Conservation (phyloP, 2,113 vertebrate genomes). For the Scalopus aquaticus region DNA sequence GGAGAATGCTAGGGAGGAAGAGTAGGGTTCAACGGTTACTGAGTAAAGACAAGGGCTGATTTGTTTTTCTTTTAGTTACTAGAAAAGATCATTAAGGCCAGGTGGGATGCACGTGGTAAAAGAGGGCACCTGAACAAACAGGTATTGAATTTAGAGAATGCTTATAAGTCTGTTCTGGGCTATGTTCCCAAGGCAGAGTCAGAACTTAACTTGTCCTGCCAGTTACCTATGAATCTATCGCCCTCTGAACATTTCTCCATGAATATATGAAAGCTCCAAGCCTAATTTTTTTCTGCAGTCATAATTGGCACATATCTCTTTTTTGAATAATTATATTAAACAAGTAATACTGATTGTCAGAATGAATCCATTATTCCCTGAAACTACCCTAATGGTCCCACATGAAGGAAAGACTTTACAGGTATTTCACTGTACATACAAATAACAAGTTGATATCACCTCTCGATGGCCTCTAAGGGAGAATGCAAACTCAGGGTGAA, state of each 20-base stretch:
- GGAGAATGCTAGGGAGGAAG: background rate
- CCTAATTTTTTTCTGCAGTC: background rate
- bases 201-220: background rate
- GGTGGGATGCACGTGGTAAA: constrained; percentile 9
- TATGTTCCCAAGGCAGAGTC: background rate
- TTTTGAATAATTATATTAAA: constrained; percentile 31
- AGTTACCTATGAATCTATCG: background rate
- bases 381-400: background rate
- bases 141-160: constrained; percentile 6
- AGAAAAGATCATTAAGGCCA: constrained; percentile 24
- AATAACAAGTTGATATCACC: background rate
- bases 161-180: constrained; percentile 21
- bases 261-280: background rate
- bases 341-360: background rate
- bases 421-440: background rate
- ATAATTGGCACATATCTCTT: background rate
- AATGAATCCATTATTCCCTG: background rate
- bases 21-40: background rate
- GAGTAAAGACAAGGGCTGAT: constrained; percentile 36
- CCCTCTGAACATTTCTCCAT: background rate
- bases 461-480: background rate
- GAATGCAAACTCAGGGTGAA: background rate
- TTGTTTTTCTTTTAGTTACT: constrained; percentile 42
- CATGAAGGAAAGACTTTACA: background rate
- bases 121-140: constrained; percentile 70